Percentiles rank a stretch among this genome's conserved stretches.
phyloP scores from a whole-genome alignment of 2,888 invertebrate genomes.

The Temnothorax rugatulus region DNA sequence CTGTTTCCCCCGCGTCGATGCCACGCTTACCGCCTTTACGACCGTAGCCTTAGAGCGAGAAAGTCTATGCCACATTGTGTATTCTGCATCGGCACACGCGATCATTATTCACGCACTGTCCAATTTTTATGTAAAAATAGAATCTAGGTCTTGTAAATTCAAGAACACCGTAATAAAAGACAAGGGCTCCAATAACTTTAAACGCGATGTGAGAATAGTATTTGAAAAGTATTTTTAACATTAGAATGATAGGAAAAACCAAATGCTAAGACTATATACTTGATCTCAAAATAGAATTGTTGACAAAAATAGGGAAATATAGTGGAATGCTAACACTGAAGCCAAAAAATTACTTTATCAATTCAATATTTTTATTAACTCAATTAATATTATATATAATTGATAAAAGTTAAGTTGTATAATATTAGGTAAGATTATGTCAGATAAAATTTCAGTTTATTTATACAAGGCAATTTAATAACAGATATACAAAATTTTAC shows the following conservation, averaged over 20 bases:
- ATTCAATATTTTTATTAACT: not conserved
- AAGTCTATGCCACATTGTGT: conserved; percentile 26
- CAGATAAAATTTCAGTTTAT: not conserved
- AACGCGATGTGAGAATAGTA: not conserved
- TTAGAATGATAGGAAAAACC: not conserved
- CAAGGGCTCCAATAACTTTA: not conserved
- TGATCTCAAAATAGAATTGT: not conserved
- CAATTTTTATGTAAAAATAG: conserved; percentile 16
- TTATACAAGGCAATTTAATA: not conserved
- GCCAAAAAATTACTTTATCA: not conserved
- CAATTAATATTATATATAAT: not conserved
- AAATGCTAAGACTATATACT: too few relatives aligned
- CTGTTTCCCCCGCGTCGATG: not conserved
- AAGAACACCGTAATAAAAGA: not conserved
- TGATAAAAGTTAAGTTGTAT: not conserved
- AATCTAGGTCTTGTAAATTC: conserved; percentile 9
- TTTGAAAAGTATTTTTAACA: not conserved
- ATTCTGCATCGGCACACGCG: not conserved
- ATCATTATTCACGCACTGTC: conserved; percentile 19
- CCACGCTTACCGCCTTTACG: not conserved
- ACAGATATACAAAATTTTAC: not conserved
- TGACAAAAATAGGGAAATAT: not conserved
- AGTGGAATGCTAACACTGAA: not conserved
- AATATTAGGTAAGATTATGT: not conserved
- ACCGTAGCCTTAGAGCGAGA: not conserved